Evolutionary conservation across 2,797 vertebrate species (phyloP).

Genomic region (Arnoldichthys spilopterus): DNA sequence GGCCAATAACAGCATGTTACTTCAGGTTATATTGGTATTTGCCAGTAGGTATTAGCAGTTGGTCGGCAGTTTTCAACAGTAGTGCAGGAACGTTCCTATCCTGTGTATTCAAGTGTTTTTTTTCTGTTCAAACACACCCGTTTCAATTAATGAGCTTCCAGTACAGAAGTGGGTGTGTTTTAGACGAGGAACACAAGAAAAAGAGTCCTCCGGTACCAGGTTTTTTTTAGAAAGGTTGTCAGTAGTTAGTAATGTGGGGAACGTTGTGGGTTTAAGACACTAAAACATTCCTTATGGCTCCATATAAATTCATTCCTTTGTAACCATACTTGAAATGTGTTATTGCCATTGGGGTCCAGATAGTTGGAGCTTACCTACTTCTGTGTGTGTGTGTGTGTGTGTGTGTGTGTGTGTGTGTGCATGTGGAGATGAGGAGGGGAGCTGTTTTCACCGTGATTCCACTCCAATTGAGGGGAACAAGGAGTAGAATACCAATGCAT

Average conservation of each 20-base stretch:
- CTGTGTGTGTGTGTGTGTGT: slow-evolving; percentile 25
- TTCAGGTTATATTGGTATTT: not conserved
- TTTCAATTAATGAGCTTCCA: not conserved
- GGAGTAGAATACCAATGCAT: slow-evolving; percentile 55
- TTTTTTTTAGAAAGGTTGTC: not conserved
- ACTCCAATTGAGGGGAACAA: slow-evolving; percentile 49
- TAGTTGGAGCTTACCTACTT: slow-evolving; percentile 44
- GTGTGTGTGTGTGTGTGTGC: not conserved
- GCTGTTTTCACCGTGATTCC: slow-evolving; percentile 52
- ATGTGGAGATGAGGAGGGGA: slow-evolving; percentile 9
- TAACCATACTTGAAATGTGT: slow-evolving; percentile 42
- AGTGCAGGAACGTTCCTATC: no score
- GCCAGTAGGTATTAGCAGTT: no score
- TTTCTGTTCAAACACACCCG: not conserved
- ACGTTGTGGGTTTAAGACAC: not conserved
- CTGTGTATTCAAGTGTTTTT: no score
- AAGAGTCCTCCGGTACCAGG: not conserved
- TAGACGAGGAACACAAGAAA: not conserved
- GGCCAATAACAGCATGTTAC: not conserved
- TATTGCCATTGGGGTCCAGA: slow-evolving; percentile 30
- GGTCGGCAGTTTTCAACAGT: no score
- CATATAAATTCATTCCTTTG: not conserved
- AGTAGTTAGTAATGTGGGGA: not conserved
- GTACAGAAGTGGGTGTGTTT: not conserved
- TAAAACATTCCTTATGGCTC: not conserved